Evolutionary conservation across 2,797 vertebrate species (phyloP), one percentile per base, ranked within the genome.

Genomic region (Percopsis omiscomaycus): DNA sequence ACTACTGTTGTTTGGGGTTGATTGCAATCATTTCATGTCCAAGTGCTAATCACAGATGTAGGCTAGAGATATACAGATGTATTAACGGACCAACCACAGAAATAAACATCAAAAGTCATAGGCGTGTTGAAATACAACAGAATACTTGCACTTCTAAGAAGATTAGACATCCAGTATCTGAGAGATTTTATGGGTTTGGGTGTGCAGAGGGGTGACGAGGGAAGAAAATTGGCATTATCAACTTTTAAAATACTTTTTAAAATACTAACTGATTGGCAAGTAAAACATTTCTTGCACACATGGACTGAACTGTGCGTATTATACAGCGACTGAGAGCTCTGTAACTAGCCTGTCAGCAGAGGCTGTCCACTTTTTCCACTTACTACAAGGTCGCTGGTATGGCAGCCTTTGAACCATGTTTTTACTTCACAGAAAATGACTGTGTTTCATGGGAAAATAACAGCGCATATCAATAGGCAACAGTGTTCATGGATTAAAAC

Each of bases 341-440:
- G 68, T 67, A 52, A 74, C 69, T 47, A 57, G 68, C 62, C 75
- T 81, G 80, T 82, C 81, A 86, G 74, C 73, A 37, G 60, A 32
- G 55, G 75, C 78, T 62, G 62, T 79, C 66, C 74, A 79, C 68
- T 70, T 73, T 71, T 74, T 72, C 45, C 74, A 73, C 68, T 75
- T 72, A 56, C 59, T 68, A 60, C 77, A 79, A 73, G 79, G 77
- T 78, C 77, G 66, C 28, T 45, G 50, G 47, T 29, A 59, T 65
- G 61, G 62, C 62, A 69, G 69, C 68, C 71, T 78, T 77, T 83
- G 71, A 82, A 73, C 69, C 61, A 3, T 54, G 52, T 70, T 83
- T 88, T 81, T 69, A 78, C 80, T 75, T 67, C 61, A 72, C 52
- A 65, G 48, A 74, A 85, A 66, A 79, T 70, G 62, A 59, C 62